Percentiles rank a stretch among this genome's conserved stretches.
Conservation (phyloP, 2,888 invertebrate species). For the Neelides folsomi region DNA sequence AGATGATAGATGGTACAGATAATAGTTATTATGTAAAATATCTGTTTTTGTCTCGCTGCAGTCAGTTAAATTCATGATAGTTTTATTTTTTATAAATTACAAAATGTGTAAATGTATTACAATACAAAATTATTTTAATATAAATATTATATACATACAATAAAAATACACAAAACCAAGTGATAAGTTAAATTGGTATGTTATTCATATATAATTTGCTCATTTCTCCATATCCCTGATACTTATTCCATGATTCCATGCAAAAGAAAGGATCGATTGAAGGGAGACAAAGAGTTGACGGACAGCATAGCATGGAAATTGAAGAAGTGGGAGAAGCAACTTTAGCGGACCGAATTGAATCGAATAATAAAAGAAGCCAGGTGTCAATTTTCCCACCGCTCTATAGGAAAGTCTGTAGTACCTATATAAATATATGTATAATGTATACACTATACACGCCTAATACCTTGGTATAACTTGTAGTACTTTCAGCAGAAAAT, state of each 20-base stretch:
- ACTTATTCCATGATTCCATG: constrained; percentile 1
- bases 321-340: constrained; percentile 7
- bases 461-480: too few relatives aligned
- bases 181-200: too few relatives aligned
- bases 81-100: too few relatives aligned
- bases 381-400: constrained; percentile 26
- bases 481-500: background rate
- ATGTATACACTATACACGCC: background rate
- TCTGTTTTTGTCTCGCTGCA: too few relatives aligned
- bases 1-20: too few relatives aligned
- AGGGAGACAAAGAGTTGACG: constrained; percentile 3
- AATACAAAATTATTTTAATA: too few relatives aligned
- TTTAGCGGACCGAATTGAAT: constrained; percentile 1
- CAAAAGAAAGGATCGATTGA: background rate
- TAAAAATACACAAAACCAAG: too few relatives aligned
- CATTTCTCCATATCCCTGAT: background rate
- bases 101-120: too few relatives aligned
- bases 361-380: constrained; percentile 12
- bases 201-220: background rate
- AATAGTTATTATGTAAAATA: too few relatives aligned
- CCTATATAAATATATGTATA: constrained; percentile 2
- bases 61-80: too few relatives aligned
- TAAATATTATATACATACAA: background rate
- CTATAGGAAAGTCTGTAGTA: background rate
- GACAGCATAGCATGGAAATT: background rate